These are phyloP conservation scores for Apotomis capreana DNA, from an alignment of 2,888 invertebrate species.

Conservation along the genomic window DNA sequence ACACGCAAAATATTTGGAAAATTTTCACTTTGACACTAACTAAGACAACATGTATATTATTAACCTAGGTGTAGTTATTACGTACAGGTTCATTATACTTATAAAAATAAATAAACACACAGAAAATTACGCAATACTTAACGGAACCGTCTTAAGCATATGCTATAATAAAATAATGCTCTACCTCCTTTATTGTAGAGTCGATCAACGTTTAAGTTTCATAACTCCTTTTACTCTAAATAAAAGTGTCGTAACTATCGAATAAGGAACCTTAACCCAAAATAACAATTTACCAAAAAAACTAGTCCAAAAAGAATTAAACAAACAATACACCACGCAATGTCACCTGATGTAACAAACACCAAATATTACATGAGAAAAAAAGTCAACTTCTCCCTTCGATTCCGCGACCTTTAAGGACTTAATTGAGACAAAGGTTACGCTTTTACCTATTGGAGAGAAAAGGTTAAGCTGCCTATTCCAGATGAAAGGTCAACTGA, in stretches of 20 bases:
- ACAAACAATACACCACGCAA: background rate
- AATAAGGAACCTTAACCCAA: background rate
- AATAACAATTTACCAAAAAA: background rate
- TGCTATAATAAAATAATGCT: too few relatives aligned
- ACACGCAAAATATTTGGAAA: too few relatives aligned
- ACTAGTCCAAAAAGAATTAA: background rate
- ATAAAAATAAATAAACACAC: too few relatives aligned
- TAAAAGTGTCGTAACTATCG: background rate
- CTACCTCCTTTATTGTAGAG: too few relatives aligned
- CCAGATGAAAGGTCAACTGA: background rate
- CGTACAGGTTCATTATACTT: too few relatives aligned
- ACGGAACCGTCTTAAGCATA: too few relatives aligned
- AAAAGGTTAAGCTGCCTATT: background rate
- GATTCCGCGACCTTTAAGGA: background rate
- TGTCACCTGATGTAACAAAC: conserved; percentile 21
- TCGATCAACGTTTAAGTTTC: too few relatives aligned
- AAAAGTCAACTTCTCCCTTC: conserved; percentile 3
- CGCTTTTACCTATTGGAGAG: conserved; percentile 8
- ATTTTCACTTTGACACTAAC: too few relatives aligned
- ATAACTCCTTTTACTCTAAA: too few relatives aligned
- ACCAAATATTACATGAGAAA: conserved; percentile 23
- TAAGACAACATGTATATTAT: too few relatives aligned
- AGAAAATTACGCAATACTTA: too few relatives aligned
- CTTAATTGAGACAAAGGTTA: conserved; percentile 7
- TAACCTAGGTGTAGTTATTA: too few relatives aligned